Conservation (phyloP, 2,113 vertebrate species). For the Ondatra zibethicus region DNA sequence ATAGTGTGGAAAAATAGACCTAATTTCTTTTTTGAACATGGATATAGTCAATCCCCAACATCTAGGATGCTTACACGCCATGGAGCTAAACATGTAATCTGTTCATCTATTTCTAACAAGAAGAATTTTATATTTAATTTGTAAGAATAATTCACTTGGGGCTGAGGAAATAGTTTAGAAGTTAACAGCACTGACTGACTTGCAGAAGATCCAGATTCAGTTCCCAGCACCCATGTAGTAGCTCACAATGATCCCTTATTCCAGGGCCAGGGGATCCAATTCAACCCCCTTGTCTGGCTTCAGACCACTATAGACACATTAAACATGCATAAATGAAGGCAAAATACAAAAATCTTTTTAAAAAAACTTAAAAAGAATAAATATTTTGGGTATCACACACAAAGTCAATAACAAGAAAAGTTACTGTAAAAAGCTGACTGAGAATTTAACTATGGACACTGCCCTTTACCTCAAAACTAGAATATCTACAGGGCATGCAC, state of each 20-base stretch:
- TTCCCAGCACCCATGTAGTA: background rate
- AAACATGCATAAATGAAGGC: background rate
- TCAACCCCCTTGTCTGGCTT: background rate
- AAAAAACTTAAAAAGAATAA: background rate
- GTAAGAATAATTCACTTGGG: slow-evolving; percentile 1
- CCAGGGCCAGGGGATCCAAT: background rate
- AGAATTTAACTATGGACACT: background rate
- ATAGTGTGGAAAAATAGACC: background rate
- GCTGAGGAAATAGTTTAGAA: background rate
- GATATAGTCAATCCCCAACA: background rate
- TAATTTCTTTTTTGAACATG: slow-evolving; percentile 16
- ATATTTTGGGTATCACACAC: background rate
- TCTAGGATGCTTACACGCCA: background rate
- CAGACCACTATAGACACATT: background rate
- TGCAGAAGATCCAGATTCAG: background rate
- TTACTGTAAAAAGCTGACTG: background rate
- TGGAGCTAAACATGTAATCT: slow-evolving; percentile 21
- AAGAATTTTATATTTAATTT: slow-evolving; percentile 43
- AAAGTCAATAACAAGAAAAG: slow-evolving; percentile 36
- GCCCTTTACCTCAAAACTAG: background rate
- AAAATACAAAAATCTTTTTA: background rate
- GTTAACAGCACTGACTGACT: background rate
- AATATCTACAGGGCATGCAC: background rate
- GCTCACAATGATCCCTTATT: background rate
- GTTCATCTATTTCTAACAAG: slow-evolving; percentile 54